Percentiles rank a stretch among this genome's conserved stretches.
Evolutionary conservation across 1,140 invertebrate species (phyloP).

Genomic region (Ylistrum balloti): DNA sequence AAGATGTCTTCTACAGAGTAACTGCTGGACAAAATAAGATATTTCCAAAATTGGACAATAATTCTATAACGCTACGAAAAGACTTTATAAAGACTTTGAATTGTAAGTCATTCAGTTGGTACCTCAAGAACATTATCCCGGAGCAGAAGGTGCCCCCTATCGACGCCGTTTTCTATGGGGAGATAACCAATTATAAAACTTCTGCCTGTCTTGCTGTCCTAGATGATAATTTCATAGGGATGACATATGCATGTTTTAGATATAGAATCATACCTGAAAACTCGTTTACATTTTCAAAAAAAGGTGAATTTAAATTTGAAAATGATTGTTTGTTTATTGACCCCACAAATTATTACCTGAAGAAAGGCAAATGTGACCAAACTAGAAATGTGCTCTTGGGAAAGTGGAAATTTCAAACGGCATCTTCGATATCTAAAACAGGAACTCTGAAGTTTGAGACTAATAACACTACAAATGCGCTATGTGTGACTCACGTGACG

Average conservation of each 20-base stretch:
- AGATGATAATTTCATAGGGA: conserved; percentile 59
- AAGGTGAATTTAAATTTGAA: conserved; percentile 56
- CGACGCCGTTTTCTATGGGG: conserved; percentile 59
- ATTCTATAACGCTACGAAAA: background rate
- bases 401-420: background rate
- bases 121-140: conserved; percentile 61
- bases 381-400: background rate
- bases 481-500: conserved; percentile 45
- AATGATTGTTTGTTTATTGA: conserved; percentile 57
- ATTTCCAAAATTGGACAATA: background rate
- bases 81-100: conserved; percentile 37
- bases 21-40: background rate
- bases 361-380: background rate
- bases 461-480: background rate
- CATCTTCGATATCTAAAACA: background rate
- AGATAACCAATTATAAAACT: conserved; percentile 58
- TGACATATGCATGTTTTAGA: conserved; percentile 58
- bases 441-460: background rate
- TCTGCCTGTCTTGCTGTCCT: conserved; percentile 54
- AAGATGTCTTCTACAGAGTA: background rate
- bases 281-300: conserved; percentile 54
- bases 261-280: conserved; percentile 62
- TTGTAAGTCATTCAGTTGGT: conserved; percentile 66
- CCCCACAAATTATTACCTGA: background rate
- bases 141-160: conserved; percentile 61